Conservation (phyloP, 2,113 vertebrate genomes). For the Hippocampus guttulatus region DNA sequence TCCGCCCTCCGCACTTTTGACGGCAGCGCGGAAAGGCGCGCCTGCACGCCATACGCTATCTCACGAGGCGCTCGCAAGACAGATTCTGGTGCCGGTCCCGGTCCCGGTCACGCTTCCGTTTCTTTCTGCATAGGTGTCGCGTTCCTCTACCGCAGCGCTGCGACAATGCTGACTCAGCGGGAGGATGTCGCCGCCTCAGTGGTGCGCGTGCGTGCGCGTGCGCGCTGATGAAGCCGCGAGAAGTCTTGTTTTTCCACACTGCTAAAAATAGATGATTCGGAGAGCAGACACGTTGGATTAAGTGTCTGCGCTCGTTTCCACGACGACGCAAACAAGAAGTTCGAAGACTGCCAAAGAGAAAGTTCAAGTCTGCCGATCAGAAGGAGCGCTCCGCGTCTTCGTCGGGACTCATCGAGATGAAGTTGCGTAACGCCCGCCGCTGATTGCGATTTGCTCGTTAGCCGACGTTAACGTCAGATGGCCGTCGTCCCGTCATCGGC, state of each 20-base stretch:
- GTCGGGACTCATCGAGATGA: too few species aligned
- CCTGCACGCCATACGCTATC: too few species aligned
- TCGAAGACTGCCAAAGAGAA: neutral
- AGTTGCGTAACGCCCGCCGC: neutral
- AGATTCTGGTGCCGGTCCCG: too few species aligned
- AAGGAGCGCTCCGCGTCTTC: too few species aligned
- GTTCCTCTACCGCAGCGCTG: neutral
- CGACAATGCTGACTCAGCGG: neutral
- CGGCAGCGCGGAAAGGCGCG: neutral
- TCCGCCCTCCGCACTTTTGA: too few species aligned
- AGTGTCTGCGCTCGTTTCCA: neutral
- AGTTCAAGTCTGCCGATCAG: too few species aligned
- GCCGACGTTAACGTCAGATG: neutral
- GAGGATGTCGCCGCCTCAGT: neutral
- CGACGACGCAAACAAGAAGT: neutral
- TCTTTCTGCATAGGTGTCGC: neutral
- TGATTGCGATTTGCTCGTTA: neutral
- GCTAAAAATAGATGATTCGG: neutral
- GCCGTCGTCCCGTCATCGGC: neutral
- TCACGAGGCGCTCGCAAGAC: too few species aligned
- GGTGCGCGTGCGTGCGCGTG: too few species aligned
- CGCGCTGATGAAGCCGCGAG: neutral
- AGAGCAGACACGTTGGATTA: neutral
- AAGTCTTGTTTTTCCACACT: neutral
- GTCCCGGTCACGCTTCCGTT: neutral